Base-by-base conservation (phyloP, 2,797 vertebrate species). In the Tadarida brasiliensis region DNA sequence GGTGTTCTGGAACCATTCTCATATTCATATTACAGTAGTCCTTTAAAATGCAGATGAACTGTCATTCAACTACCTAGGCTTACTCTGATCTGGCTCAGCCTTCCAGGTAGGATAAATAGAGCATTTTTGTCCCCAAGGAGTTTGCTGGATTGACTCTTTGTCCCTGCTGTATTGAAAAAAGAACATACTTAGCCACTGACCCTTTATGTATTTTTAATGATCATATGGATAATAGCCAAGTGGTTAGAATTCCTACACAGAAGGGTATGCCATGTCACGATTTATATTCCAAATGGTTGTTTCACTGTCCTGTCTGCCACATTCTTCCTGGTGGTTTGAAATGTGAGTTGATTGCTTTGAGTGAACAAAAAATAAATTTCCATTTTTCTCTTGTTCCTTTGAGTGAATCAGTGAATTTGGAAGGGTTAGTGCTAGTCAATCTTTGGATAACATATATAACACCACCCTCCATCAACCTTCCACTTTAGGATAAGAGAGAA, bases 41-140 rank as follows among this genome's bases (percentile, higher is more conserved):
- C 28, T 93, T 95, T 89, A 89, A 92, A 94, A 86, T 95, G 63
- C 54, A 92, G 44, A 68, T 94, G 3, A 71, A 61, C 78, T 94
- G 61, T 74, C 83, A 0, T 73, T 94, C 80, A 84, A 47, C 39
- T 82, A 70, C 56, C 44, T 84, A 57, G 47, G n/a, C 24, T 88
- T 84, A 76, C 39, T 96, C 49, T 68, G 65, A 89, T 96, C 47
- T 82, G 20, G 15, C 47, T 54, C 22, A 80, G 26, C 19, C 86
- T 90, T 94, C 47, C 65, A 47, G 57, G 51, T 70, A 84, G 19
- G 35, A 87, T 67, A 14, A 92, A 89, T 73, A 67, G 86, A 70
- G 30, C 54, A 61, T n/a, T 78, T 71, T 56, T 78, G 39, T 78
- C 54, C 44, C 22, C 51, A 71, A 5, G 61, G n/a, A 74, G n/a